Base-by-base conservation (phyloP, 2,797 vertebrate species). In the Leptoclinus maculatus region DNA sequence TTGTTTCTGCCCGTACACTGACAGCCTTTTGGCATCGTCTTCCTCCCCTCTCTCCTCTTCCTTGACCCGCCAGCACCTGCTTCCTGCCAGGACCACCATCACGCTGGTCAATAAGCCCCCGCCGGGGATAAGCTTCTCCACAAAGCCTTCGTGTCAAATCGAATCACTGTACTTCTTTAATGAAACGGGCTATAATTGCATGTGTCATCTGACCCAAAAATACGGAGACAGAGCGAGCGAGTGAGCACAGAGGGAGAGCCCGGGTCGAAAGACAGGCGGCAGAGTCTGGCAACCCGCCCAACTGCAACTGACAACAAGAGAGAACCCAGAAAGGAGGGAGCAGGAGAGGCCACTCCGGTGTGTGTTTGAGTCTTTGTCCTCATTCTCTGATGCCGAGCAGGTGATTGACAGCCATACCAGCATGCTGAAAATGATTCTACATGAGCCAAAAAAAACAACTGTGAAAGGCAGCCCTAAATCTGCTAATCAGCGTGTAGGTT, bases 141-240 rank as follows among this genome's bases (percentile, higher is more conserved):
- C 78, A 87, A 87, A 88, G 79, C 78, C 66, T 49, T 5, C 2
- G 66, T 89, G 91, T 92, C 92, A 83, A 87, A 87, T 78, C 67
- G 74, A 87, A 94, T 94, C 85, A 89, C 47, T 76, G 86, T 69
- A 53, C 78, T 82, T 66, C 76, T 89, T 87, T 85, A 90, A 93
- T 92, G 85, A 92, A 93, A 90, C 36, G 6, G 23, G 16, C 66
- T 83, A 78, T 92, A 91, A 91, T 89, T 91, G 77, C 66, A 86
- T 76, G 83, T 86, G 90, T 89, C 85, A 87, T 89, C 75, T 92
- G 88, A 90, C 86, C 89, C 85, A 88, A 92, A 88, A 91, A 87
- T 82, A 87, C 64, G 66, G 79, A 80, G 83, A 88, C 80, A 85
- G 85, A 81, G 73, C 51, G 27, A 87, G 71, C 29, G 47, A 85